phyloP scores from a whole-genome alignment of 2,797 vertebrate species.

The Aphelocoma californica region DNA sequence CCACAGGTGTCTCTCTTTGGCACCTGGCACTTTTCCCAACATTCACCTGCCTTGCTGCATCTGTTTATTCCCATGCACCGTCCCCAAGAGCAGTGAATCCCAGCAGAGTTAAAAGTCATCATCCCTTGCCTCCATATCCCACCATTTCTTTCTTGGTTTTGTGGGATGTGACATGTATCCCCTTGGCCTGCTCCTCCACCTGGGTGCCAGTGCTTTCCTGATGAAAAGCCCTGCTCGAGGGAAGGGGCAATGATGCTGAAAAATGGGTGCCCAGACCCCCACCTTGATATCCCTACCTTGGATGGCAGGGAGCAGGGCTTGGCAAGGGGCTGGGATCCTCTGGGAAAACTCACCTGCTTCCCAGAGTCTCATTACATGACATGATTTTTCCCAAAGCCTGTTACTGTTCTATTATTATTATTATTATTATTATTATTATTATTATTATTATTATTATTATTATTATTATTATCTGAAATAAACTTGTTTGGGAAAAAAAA shows the following conservation, averaged over 20 bases:
- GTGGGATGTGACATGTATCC: background rate
- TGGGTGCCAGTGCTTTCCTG: background rate
- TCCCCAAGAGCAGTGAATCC: background rate
- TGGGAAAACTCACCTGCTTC: background rate
- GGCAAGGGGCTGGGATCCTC: background rate
- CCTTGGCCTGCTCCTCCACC: background rate
- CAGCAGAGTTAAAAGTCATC: background rate
- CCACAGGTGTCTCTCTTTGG: background rate
- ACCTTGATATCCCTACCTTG: background rate
- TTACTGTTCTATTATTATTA: background rate
- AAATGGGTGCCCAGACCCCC: fast-evolving
- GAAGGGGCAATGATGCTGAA: fast-evolving
- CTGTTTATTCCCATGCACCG: fast-evolving
- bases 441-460: too few species aligned
- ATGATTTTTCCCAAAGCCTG: background rate
- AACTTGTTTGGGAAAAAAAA: background rate
- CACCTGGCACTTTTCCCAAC: background rate
- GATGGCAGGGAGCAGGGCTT: background rate
- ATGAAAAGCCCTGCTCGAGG: background rate
- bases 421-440: background rate
- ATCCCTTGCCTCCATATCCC: background rate
- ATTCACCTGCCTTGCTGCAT: background rate
- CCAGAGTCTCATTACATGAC: background rate
- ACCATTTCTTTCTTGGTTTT: background rate
- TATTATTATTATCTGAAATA: background rate